Evolutionary conservation across 2,888 invertebrate genomes (phyloP).

Genomic region (Ctenicera cuprea): DNA sequence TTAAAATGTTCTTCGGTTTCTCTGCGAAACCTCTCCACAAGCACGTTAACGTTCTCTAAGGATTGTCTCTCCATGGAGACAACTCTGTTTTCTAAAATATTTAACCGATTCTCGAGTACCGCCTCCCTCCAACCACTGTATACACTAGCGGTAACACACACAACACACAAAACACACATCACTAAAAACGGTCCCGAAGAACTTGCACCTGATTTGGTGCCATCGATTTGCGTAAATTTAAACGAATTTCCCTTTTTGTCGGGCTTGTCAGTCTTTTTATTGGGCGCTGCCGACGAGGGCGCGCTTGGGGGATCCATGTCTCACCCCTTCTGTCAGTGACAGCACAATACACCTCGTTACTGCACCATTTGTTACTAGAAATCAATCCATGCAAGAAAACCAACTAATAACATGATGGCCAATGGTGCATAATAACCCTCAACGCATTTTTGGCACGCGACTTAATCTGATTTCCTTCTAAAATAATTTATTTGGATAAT

Average conservation of each 20-base stretch:
- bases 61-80: slow-evolving; percentile 74
- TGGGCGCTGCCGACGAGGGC: slow-evolving; percentile 54
- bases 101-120: slow-evolving; percentile 74
- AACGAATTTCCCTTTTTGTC: slow-evolving; percentile 43
- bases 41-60: slow-evolving; percentile 69
- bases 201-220: slow-evolving; percentile 44
- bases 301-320: slow-evolving; percentile 67
- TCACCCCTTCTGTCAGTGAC: slow-evolving; percentile 58
- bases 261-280: slow-evolving; percentile 60
- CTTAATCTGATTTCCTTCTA: slow-evolving; percentile 18
- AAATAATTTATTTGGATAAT: background rate
- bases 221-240: slow-evolving; percentile 46
- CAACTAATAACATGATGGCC: slow-evolving; percentile 33
- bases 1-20: slow-evolving; percentile 73
- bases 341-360: slow-evolving; percentile 64
- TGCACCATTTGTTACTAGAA: slow-evolving; percentile 58
- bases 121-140: slow-evolving; percentile 78
- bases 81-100: slow-evolving; percentile 76
- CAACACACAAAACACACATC: slow-evolving; percentile 79
- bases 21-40: slow-evolving; percentile 75
- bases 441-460: slow-evolving; percentile 24
- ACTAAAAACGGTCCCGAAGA: slow-evolving; percentile 70
- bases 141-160: slow-evolving; percentile 78
- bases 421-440: slow-evolving; percentile 30
- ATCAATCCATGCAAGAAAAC: slow-evolving; percentile 49